Percentiles rank a stretch among this genome's conserved stretches.
phyloP scores from a whole-genome alignment of 2,888 invertebrate species.

The Papilio protenor region DNA sequence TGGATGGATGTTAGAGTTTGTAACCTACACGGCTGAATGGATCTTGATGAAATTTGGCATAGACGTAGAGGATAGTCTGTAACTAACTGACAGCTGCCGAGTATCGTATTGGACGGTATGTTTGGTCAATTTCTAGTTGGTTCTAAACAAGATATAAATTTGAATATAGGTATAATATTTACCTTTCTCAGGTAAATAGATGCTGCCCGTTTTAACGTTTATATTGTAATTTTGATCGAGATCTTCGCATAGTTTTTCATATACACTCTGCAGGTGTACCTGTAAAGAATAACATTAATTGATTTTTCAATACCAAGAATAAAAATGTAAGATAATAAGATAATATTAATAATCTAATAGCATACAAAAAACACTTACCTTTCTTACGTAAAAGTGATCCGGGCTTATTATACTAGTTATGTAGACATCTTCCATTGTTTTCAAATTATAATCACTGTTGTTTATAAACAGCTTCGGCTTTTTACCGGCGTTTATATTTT shows the following conservation, averaged over 20 bases:
- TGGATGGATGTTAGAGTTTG: no score
- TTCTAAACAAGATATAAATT: no score
- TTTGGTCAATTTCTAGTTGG: no score
- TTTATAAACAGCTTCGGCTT: constrained; percentile 65
- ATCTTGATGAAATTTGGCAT: no score
- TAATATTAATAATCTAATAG: constrained; percentile 1
- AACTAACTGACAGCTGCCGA: no score
- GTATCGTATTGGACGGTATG: no score
- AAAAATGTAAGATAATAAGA: not conserved
- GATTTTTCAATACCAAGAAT: not conserved
- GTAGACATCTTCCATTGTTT: constrained; percentile 76
- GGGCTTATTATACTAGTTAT: constrained; percentile 86
- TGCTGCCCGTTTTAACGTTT: constrained; percentile 57
- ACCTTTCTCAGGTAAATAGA: constrained; percentile 82
- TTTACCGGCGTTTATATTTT: constrained; percentile 58
- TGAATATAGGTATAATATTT: constrained; percentile 48
- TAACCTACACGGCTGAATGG: no score
- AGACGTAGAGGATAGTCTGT: no score
- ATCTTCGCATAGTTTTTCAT: constrained; percentile 73
- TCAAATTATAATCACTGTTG: constrained; percentile 64
- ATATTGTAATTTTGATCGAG: constrained; percentile 74
- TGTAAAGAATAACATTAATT: constrained; percentile 52
- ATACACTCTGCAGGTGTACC: constrained; percentile 63
- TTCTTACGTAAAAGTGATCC: constrained; percentile 86
- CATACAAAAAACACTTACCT: constrained; percentile 71